These are phyloP conservation scores for Zoanthus sociatus DNA, from an alignment of 92 coral and sea anemone species.

Conservation along the genomic window DNA sequence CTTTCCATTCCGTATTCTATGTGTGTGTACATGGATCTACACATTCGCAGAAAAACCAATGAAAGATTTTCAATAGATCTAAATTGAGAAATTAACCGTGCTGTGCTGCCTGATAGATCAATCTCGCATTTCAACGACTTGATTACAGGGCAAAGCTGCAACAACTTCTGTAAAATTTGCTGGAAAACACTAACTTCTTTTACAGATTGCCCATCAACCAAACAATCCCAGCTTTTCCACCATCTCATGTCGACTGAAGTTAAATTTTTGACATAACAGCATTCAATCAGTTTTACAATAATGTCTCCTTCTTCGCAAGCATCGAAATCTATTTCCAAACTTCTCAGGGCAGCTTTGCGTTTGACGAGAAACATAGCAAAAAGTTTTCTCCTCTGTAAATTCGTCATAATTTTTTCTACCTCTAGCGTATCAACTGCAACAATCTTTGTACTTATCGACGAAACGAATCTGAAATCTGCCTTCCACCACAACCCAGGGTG, in stretches of 20 bases:
- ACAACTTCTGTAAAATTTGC: constrained; percentile 41
- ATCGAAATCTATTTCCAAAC: constrained; percentile 48
- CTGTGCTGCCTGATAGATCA: constrained; percentile 57
- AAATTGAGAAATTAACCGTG: constrained; percentile 55
- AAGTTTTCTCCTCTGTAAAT: constrained; percentile 51
- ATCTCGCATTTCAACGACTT: constrained; percentile 60
- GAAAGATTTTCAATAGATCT: constrained; percentile 55
- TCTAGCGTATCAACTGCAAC: neutral
- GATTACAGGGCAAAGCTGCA: constrained; percentile 32
- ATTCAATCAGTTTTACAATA: constrained; percentile 46
- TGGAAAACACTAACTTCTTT: constrained; percentile 36
- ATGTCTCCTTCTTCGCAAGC: constrained; percentile 54
- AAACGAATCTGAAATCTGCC: constrained; percentile 58
- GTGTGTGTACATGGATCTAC: neutral
- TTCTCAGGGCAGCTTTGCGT: constrained; percentile 64
- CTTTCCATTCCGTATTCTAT: neutral
- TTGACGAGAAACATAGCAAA: constrained; percentile 61
- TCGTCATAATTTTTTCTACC: constrained; percentile 23
- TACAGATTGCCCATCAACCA: neutral
- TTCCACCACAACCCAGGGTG: constrained; percentile 66
- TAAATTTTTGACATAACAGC: constrained; percentile 61
- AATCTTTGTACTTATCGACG: constrained; percentile 8
- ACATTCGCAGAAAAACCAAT: constrained; percentile 39
- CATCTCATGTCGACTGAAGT: constrained; percentile 53
- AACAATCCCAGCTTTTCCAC: constrained; percentile 37